Percentiles rank a stretch among this genome's conserved stretches.
These are phyloP conservation scores for Calidris pygmaea DNA, from an alignment of 2,113 vertebrate genomes.

Conservation along the genomic window DNA sequence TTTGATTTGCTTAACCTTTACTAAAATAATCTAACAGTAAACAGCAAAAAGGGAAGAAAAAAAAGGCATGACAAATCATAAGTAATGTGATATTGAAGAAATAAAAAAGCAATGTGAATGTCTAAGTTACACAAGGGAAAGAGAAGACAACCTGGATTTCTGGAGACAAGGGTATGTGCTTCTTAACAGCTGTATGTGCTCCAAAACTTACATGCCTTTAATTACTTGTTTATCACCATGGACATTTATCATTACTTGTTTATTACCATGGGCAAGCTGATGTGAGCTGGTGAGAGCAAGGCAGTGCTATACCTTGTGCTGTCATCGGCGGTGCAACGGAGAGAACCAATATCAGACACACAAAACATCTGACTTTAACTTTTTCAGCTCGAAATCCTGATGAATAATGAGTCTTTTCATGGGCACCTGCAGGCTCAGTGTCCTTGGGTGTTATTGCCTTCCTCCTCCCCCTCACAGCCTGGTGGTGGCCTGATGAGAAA, in stretches of 20 bases:
- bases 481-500: not conserved
- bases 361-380: not conserved
- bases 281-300: not conserved
- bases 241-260: too few relatives aligned
- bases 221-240: not conserved
- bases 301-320: not conserved
- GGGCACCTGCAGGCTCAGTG: not conserved
- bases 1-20: not conserved
- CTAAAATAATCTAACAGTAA: not conserved
- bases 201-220: not conserved
- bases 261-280: not conserved
- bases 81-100: not conserved
- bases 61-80: not conserved
- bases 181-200: not conserved
- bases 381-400: not conserved
- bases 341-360: not conserved
- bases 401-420: not conserved
- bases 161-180: not conserved
- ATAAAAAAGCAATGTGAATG: not conserved
- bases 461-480: not conserved
- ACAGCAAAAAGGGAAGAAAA: not conserved
- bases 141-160: not conserved
- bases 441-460: not conserved
- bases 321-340: not conserved
- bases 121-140: not conserved